Evolutionary conservation across 92 coral and sea anemone species (phyloP).

Genomic region (Epizoanthus rinbou): DNA sequence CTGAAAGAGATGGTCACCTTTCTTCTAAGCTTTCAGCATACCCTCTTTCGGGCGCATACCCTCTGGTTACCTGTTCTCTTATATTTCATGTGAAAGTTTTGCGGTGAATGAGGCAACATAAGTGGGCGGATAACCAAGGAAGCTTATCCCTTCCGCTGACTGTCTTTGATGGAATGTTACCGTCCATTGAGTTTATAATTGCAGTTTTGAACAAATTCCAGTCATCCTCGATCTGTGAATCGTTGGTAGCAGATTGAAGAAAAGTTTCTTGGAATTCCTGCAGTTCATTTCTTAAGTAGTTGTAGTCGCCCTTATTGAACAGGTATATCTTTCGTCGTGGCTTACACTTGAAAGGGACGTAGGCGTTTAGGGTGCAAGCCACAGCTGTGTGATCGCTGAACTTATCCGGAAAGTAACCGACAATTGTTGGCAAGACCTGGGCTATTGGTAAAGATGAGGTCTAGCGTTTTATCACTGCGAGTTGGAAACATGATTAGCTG

Average conservation of each 20-base stretch:
- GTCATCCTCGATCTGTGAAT: not conserved
- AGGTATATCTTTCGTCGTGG: not conserved
- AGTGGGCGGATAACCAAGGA: not conserved
- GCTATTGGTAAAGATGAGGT: slow-evolving; percentile 5
- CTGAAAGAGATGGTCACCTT: not conserved
- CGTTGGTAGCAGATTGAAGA: not conserved
- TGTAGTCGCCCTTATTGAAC: not conserved
- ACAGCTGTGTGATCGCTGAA: not conserved
- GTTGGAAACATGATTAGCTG: not conserved
- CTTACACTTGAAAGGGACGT: not conserved
- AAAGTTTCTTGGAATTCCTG: not conserved
- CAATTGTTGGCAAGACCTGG: not conserved
- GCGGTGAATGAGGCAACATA: not conserved
- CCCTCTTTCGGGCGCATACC: not conserved
- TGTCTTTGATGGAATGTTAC: not conserved
- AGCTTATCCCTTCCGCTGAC: slow-evolving; percentile 5
- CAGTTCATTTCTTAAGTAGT: not conserved
- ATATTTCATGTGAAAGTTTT: not conserved
- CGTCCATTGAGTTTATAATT: not conserved
- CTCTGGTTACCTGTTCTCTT: not conserved
- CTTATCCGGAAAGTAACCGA: not conserved
- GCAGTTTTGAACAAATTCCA: slow-evolving; percentile 4
- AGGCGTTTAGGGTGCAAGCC: not conserved
- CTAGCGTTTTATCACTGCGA: not conserved
- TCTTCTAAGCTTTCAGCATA: not conserved